phyloP scores from a whole-genome alignment of 2,797 vertebrate species.

The Pseudomugil tenellus region DNA sequence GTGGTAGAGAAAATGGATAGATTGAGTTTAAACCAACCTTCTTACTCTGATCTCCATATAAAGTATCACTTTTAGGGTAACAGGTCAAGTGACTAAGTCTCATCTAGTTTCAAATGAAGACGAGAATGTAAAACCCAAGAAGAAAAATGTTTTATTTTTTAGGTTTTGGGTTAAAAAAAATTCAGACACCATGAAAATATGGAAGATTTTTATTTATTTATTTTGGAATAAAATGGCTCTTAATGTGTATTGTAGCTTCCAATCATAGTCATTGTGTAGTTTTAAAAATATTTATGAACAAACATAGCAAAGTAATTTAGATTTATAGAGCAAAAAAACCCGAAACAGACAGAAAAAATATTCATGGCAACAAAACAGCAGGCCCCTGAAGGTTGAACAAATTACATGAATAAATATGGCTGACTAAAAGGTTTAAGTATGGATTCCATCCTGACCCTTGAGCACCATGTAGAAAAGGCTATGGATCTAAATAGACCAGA shows the following conservation, averaged over 20 bases:
- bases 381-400: background rate
- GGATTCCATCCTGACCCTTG: background rate
- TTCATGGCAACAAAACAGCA: background rate
- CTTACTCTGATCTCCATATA: no score
- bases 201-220: background rate
- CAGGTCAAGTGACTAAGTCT: no score
- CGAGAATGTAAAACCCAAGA: no score
- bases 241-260: background rate
- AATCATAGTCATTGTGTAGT: background rate
- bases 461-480: background rate
- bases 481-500: background rate
- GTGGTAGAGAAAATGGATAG: no score
- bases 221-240: background rate
- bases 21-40: no score
- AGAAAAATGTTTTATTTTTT: no score
- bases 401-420: background rate
- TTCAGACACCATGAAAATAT: background rate
- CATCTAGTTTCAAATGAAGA: no score
- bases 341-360: background rate
- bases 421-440: background rate
- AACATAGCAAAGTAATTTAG: background rate
- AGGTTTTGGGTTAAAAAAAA: no score
- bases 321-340: background rate
- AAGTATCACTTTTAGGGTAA: no score
- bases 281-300: no score